These are phyloP conservation scores for Geophilus truncorum DNA, from an alignment of 2,888 invertebrate species.

Conservation along the genomic window DNA sequence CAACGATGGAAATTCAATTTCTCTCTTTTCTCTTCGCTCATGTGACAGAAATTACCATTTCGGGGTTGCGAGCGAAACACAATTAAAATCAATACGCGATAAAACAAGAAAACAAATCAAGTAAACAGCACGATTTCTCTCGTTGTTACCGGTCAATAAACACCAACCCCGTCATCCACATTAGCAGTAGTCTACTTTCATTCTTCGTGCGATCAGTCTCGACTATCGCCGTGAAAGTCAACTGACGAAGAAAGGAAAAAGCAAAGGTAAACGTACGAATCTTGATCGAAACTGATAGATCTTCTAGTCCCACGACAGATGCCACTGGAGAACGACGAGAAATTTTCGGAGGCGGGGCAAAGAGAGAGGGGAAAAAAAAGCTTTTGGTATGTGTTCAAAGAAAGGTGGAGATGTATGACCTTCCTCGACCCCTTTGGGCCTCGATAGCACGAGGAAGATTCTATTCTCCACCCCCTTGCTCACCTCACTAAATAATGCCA, in stretches of 20 bases:
- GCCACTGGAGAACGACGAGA: neutral
- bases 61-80: neutral
- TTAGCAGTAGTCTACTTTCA: neutral
- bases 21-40: neutral
- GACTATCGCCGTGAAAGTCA: neutral
- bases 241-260: neutral
- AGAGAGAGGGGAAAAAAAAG: neutral
- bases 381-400: neutral
- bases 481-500: slow-evolving; percentile 20
- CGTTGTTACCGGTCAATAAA: neutral
- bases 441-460: neutral
- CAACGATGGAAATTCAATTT: neutral
- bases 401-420: slow-evolving; percentile 10
- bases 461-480: neutral
- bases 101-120: neutral
- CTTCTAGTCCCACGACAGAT: neutral
- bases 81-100: neutral
- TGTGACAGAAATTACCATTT: neutral
- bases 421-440: neutral
- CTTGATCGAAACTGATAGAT: slow-evolving; percentile 3
- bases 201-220: neutral
- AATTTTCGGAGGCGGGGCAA: neutral
- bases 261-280: neutral
- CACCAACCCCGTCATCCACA: neutral
- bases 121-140: neutral